These are phyloP conservation scores for Melanocharis versteri DNA, from an alignment of 2,113 vertebrate species.

Conservation along the genomic window DNA sequence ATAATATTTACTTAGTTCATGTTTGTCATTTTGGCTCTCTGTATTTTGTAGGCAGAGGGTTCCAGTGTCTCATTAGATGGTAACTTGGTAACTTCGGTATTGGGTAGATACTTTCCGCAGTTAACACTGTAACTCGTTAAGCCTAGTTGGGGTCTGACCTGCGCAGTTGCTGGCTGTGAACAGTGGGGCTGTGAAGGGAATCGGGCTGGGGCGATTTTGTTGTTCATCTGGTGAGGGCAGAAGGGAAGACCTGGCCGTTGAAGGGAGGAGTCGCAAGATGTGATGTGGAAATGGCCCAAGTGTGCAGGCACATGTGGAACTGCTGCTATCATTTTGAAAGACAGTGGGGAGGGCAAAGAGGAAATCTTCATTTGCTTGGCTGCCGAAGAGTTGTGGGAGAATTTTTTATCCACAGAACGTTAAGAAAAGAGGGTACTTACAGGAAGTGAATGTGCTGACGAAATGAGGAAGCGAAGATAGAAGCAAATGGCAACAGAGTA, in stretches of 20 bases:
- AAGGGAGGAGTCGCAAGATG: not conserved
- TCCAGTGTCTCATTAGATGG: not conserved
- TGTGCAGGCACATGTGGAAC: not conserved
- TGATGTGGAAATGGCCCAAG: not conserved
- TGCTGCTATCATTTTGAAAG: not conserved
- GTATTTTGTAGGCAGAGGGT: not conserved
- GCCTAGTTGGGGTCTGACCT: not conserved
- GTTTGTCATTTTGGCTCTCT: not conserved
- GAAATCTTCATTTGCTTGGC: not conserved
- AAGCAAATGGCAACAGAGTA: not conserved
- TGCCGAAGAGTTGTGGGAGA: not conserved
- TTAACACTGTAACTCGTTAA: not conserved
- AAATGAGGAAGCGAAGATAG: not conserved
- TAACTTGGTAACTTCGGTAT: not conserved
- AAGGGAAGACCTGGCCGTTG: not conserved
- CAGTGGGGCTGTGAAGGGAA: not conserved
- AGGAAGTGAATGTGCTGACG: not conserved
- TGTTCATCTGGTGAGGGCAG: not conserved
- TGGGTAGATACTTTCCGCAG: not conserved
- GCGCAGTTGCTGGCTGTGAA: rapidly evolving
- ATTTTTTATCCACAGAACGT: not conserved
- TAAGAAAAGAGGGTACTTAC: not conserved
- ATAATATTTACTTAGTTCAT: rapidly evolving
- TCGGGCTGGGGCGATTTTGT: not conserved
- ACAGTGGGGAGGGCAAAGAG: not conserved